phyloP scores from a whole-genome alignment of 2,113 vertebrate genomes.

The Euleptes europaea region DNA sequence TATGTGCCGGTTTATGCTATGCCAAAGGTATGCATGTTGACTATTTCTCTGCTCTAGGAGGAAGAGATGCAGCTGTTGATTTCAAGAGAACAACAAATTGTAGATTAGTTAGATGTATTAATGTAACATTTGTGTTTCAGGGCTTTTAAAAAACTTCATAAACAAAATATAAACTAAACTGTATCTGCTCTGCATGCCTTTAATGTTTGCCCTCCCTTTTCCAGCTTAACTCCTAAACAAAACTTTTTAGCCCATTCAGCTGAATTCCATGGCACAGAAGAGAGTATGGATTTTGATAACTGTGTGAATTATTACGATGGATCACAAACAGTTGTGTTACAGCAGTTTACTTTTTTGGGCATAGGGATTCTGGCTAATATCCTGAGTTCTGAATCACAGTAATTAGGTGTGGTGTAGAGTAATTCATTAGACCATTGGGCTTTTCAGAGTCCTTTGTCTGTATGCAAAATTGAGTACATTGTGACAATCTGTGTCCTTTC shows the following conservation, averaged over 20 bases:
- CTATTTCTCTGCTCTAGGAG: background rate
- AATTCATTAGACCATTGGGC: background rate
- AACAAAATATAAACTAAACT: too few relatives aligned
- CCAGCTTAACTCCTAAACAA: rapidly evolving
- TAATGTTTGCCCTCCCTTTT: background rate
- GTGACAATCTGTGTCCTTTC: background rate
- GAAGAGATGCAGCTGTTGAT: background rate
- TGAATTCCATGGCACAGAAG: background rate
- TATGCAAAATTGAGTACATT: background rate
- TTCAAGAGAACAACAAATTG: background rate
- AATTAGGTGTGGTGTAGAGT: background rate
- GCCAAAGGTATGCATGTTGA: background rate
- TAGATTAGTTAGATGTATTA: background rate
- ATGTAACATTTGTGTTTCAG: background rate
- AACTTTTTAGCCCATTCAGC: background rate
- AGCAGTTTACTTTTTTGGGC: background rate
- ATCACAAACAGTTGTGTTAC: background rate
- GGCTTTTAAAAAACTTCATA: background rate
- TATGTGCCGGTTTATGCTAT: background rate
- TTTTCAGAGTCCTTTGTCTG: background rate
- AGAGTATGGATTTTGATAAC: background rate
- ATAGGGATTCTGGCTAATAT: background rate
- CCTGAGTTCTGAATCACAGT: background rate
- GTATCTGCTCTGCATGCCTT: background rate
- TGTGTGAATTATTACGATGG: background rate